Evolutionary conservation across 2,888 invertebrate species (phyloP).

Genomic region (Acanthoscelides obtectus): DNA sequence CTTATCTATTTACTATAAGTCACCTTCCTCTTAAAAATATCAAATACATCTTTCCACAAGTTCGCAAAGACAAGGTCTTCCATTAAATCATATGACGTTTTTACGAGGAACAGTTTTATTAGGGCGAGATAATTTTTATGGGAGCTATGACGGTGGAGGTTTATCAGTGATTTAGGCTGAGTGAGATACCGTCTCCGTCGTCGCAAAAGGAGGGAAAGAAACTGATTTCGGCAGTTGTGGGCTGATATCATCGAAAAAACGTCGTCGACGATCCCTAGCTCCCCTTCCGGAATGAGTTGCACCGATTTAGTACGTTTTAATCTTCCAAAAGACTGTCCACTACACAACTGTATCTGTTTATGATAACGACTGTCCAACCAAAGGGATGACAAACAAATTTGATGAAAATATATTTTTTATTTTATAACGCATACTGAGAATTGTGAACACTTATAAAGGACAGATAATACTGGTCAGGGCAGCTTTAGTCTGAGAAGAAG

Average conservation of each 20-base stretch:
- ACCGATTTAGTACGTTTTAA: neutral
- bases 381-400: too few relatives aligned
- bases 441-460: too few relatives aligned
- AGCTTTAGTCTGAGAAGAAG: too few relatives aligned
- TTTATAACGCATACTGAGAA: too few relatives aligned
- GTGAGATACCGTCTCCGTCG: neutral
- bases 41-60: neutral
- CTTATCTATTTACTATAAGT: neutral
- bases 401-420: too few relatives aligned
- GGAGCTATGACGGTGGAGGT: neutral
- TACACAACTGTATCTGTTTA: too few relatives aligned
- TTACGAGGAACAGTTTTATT: neutral
- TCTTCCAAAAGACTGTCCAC: too few relatives aligned
- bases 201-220: neutral
- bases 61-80: neutral
- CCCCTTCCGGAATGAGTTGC: neutral
- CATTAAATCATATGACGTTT: neutral
- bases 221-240: neutral
- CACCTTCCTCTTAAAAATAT: neutral
- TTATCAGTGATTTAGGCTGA: neutral
- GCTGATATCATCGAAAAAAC: neutral
- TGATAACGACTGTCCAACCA: too few relatives aligned
- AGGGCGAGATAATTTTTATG: neutral
- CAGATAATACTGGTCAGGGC: too few relatives aligned
- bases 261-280: neutral